Percentiles rank a stretch among this genome's conserved stretches.
These are phyloP conservation scores for Rhamphomyia laevipes DNA, from an alignment of 2,888 invertebrate species.

Conservation along the genomic window DNA sequence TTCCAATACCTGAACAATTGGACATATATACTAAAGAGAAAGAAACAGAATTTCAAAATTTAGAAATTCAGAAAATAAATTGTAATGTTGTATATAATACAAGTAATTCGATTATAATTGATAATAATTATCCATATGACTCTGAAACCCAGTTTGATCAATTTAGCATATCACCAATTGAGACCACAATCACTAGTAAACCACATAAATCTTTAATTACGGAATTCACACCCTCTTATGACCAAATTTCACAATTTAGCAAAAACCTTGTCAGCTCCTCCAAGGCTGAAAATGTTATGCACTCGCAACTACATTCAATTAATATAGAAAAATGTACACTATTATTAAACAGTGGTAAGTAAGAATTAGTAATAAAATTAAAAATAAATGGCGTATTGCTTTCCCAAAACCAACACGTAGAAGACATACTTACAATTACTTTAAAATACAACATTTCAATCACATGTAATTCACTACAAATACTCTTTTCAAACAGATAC, in stretches of 20 bases:
- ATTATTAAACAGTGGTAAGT: slow-evolving; percentile 22
- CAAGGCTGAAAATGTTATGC: slow-evolving; percentile 8
- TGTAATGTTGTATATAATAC: too few relatives aligned
- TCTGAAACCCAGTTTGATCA: slow-evolving; percentile 10
- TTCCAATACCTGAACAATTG: too few relatives aligned
- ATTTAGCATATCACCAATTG: slow-evolving; percentile 3
- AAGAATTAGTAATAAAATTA: slow-evolving; percentile 17
- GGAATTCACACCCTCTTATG: slow-evolving; percentile 12
- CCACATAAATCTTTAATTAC: background rate
- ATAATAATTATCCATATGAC: slow-evolving; percentile 6
- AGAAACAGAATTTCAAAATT: too few relatives aligned
- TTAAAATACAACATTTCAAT: background rate
- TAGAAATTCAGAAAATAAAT: too few relatives aligned
- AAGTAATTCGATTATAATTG: too few relatives aligned
- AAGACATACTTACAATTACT: slow-evolving; percentile 11
- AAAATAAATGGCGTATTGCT: slow-evolving; percentile 32
- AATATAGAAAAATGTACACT: slow-evolving; percentile 12
- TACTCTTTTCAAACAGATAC: slow-evolving; percentile 30
- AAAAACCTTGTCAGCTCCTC: slow-evolving; percentile 4
- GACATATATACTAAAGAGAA: too few relatives aligned
- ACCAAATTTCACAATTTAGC: slow-evolving; percentile 7
- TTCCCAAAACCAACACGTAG: slow-evolving; percentile 19
- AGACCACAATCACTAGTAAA: slow-evolving; percentile 8
- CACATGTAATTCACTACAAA: slow-evolving; percentile 27
- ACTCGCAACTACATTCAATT: slow-evolving; percentile 2